Evolutionary conservation across 2,888 invertebrate genomes (phyloP).

Genomic region (Diogma glabrata): DNA sequence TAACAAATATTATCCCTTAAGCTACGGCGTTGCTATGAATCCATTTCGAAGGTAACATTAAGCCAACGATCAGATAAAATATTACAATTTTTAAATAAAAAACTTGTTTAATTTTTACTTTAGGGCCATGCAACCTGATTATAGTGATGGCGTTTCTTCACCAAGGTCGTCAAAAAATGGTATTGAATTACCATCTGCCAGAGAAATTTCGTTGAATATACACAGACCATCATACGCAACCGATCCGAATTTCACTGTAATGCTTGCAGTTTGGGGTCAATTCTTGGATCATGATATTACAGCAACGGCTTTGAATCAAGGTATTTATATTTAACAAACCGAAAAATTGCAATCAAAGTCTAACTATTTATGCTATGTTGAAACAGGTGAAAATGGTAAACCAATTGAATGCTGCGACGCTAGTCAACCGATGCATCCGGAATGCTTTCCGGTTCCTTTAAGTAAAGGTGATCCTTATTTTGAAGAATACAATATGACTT

Average conservation of each 20-base stretch:
- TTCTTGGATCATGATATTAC: constrained; percentile 82
- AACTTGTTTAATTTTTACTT: neutral
- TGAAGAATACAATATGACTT: constrained; percentile 51
- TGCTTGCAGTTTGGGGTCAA: constrained; percentile 82
- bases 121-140: constrained; percentile 54
- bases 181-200: constrained; percentile 53
- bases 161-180: constrained; percentile 45
- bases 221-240: constrained; percentile 61
- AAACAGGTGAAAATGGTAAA: constrained; percentile 49
- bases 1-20: constrained; percentile 48
- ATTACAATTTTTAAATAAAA: neutral
- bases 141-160: constrained; percentile 58
- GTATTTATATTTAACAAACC: constrained; percentile 27
- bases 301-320: constrained; percentile 66
- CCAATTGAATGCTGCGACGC: constrained; percentile 57
- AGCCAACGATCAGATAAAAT: too few species aligned
- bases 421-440: constrained; percentile 46
- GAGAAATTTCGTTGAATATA: constrained; percentile 60
- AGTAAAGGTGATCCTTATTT: constrained; percentile 58
- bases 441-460: constrained; percentile 67
- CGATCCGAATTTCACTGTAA: constrained; percentile 66
- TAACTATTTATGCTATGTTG: neutral
- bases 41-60: constrained; percentile 53
- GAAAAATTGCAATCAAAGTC: neutral
- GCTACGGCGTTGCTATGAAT: constrained; percentile 59